Conservation (phyloP, 2,888 invertebrate genomes). For the Siphonodentalium dalli region DNA sequence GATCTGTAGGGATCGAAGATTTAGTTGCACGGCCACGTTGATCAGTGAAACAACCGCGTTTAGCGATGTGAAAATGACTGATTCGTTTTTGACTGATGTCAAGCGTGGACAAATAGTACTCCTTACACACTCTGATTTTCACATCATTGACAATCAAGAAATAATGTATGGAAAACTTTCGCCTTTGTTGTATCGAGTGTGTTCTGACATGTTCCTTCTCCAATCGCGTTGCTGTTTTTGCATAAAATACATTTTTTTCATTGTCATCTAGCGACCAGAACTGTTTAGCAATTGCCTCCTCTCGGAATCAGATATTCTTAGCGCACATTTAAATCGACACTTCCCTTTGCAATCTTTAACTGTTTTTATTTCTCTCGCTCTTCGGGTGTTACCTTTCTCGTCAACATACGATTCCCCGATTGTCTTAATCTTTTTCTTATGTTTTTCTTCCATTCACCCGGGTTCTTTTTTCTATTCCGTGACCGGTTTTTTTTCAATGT, state of each 20-base stretch:
- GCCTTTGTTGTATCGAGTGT: conserved; percentile 3
- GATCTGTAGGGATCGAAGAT: conserved; percentile 3
- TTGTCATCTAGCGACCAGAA: conserved; percentile 21
- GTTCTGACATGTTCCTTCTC: conserved; percentile 10
- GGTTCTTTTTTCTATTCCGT: too few relatives aligned
- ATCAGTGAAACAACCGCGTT: conserved; percentile 2
- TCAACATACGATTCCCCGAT: too few relatives aligned
- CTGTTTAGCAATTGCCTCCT: conserved; percentile 8
- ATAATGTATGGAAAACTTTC: conserved; percentile 8
- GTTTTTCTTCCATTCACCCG: too few relatives aligned
- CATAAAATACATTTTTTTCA: conserved; percentile 22
- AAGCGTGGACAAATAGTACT: conserved; percentile 19
- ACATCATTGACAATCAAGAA: conserved; percentile 1
- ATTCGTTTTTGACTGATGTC: conserved; percentile 20
- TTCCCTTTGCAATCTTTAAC: conserved; percentile 19
- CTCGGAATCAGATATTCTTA: conserved; percentile 2
- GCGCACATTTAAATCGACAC: conserved; percentile 20
- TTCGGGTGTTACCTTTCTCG: too few relatives aligned
- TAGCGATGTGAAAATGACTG: conserved; percentile 5
- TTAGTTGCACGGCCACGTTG: conserved; percentile 8
- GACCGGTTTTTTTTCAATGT: too few relatives aligned
- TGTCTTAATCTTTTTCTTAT: too few relatives aligned
- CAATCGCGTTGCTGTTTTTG: conserved; percentile 12
- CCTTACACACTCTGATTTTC: conserved; percentile 20
- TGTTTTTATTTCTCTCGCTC: background rate